Base-by-base conservation (phyloP, 2,113 vertebrate species). In the Blennius ocellaris region DNA sequence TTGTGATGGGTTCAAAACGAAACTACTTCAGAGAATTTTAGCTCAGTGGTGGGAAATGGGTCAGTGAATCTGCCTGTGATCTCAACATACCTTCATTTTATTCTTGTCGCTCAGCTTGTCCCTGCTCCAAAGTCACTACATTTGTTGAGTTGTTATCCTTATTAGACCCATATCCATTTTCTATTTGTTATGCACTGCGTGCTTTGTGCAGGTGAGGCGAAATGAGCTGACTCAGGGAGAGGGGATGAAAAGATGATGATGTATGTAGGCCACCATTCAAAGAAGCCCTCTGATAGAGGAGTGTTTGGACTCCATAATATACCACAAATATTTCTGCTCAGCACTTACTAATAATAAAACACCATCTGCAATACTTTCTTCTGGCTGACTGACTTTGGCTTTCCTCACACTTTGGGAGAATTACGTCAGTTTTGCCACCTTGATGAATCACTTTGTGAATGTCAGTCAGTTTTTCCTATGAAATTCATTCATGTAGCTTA, bases 191-290 rank as follows among this genome's bases (percentile, higher is more conserved):
- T 8, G 6, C 40, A 44, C 58, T 73, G n/a, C n/a, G n/a, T n/a
- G n/a, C n/a, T n/a, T n/a, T 50, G 47, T 49, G 50, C 64, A 58
- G 47, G 78, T 82, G 79, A 80, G 60, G 0, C 15, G 21, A 47
- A 82, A 56, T 60, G 1, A 73, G 72, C 66, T 77, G 67, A 77
- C 68, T 56, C 62, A 69, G 55, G 56, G 51, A 56, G 63, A 69
- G 44, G 30, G 8, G 39, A 44, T 45, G 17, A 47, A 67, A 38
- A 50, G 65, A 76, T 66, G 61, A 61, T 64, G 73, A 73, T 82
- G 69, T 69, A 84, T 84, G 69, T 80, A 47, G 78, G 62, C 83
- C 65, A 67, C 59, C 41, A 11, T 62, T 73, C 52, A 64, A 21
- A 65, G 50, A 58, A 61, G 81, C 69, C 66, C 68, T 60, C 45